Evolutionary conservation across 2,797 vertebrate species (phyloP).

Genomic region (Catostomus latipinnis): DNA sequence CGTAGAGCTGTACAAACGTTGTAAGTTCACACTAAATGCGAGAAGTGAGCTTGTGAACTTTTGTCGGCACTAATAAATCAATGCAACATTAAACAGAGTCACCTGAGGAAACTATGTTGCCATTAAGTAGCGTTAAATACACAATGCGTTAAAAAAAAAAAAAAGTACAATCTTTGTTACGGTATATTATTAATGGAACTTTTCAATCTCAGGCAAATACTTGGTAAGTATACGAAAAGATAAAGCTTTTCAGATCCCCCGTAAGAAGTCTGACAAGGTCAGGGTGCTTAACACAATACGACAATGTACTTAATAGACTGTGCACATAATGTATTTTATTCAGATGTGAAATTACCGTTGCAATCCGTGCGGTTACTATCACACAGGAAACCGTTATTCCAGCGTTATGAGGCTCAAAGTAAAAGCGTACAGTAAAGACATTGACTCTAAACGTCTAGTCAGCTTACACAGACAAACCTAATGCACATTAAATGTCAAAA

Average conservation of each 20-base stretch:
- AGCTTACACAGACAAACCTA: not conserved
- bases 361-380: slow-evolving; percentile 74
- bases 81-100: not conserved
- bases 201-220: slow-evolving; percentile 11
- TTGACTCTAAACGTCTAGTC: not conserved
- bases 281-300: not conserved
- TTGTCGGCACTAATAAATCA: not conserved
- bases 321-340: slow-evolving; percentile 36
- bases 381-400: slow-evolving; percentile 52
- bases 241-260: not conserved
- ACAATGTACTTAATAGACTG: not conserved
- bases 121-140: not conserved
- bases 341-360: slow-evolving; percentile 75
- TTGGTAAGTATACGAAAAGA: not conserved
- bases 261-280: not conserved
- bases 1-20: not conserved
- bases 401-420: not conserved
- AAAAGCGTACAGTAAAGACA: slow-evolving; percentile 27
- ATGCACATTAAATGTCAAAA: slow-evolving; percentile 29
- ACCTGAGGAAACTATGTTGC: not conserved
- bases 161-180: not conserved
- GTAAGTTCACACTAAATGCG: too few species aligned
- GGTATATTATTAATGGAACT: not conserved
- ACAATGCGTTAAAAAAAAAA: not conserved
- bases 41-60: slow-evolving; percentile 17